Percentiles rank a stretch among this genome's conserved stretches.
Conservation (phyloP, 2,113 vertebrate genomes). For the Puffinus mauretanicus region DNA sequence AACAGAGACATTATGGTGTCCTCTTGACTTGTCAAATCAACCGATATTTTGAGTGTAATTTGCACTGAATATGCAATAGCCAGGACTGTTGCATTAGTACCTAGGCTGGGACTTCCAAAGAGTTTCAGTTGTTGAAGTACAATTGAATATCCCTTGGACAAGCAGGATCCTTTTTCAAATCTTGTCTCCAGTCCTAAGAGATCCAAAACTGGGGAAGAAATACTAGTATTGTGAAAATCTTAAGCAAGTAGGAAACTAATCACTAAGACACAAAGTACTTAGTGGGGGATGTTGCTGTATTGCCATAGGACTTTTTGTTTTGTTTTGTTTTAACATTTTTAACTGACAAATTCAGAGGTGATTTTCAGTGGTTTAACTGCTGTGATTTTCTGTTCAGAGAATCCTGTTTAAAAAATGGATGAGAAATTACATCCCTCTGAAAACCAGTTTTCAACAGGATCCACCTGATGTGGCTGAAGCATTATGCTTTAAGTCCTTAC, state of each 20-base stretch:
- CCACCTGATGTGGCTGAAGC: not conserved
- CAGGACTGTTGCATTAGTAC: not conserved
- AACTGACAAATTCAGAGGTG: not conserved
- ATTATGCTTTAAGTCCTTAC: not conserved
- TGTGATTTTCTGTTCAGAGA: not conserved
- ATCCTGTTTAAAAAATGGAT: not conserved
- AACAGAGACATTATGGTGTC: not conserved
- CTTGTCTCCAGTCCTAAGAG: not conserved
- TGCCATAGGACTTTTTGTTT: not conserved
- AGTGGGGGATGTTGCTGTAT: not conserved
- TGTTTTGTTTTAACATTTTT: not conserved
- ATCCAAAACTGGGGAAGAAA: not conserved
- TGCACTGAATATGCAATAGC: not conserved
- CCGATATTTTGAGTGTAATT: not conserved
- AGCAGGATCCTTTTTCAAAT: not conserved
- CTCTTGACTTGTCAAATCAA: not conserved
- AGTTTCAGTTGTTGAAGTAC: not conserved
- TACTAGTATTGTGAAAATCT: not conserved
- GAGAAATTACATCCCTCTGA: not conserved
- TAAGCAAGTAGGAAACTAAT: not conserved
- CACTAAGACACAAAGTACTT: not conserved
- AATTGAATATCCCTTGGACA: not conserved
- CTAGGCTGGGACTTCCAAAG: not conserved
- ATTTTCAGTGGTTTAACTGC: not conserved
- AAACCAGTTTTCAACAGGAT: not conserved